Percentiles rank a stretch among this genome's conserved stretches.
phyloP scores from a whole-genome alignment of 2,888 invertebrate genomes.

The Dryocosmus kuriphilus region DNA sequence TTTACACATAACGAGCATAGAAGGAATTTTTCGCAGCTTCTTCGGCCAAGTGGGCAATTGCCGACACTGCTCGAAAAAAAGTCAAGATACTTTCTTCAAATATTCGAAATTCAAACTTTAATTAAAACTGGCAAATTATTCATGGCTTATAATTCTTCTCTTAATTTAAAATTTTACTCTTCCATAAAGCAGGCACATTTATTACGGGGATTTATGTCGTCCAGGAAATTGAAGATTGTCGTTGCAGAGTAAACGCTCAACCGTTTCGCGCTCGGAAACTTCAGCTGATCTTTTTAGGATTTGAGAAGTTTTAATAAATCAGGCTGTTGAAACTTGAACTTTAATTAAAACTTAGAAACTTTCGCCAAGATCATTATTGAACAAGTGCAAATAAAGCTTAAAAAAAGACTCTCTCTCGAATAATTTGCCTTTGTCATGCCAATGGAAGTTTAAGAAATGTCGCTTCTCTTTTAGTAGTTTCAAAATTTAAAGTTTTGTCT shows the following conservation, averaged over 20 bases:
- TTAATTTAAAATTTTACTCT: not conserved
- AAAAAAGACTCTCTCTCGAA: slow-evolving; percentile 39
- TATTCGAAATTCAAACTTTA: not conserved
- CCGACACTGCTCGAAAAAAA: not conserved
- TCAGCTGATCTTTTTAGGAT: slow-evolving; percentile 51
- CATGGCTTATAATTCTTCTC: not conserved
- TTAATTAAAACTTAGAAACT: slow-evolving; percentile 65
- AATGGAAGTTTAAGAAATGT: not conserved
- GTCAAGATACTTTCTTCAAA: not conserved
- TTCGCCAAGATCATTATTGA: slow-evolving; percentile 62
- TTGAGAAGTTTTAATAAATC: slow-evolving; percentile 57
- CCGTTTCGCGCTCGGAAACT: not conserved
- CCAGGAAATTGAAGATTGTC: not conserved
- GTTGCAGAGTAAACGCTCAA: not conserved
- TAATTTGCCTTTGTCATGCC: not conserved
- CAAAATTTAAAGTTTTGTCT: too few species aligned
- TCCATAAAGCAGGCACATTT: not conserved
- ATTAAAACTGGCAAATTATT: not conserved
- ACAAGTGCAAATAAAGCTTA: slow-evolving; percentile 57
- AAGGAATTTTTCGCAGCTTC: not conserved
- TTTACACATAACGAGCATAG: not conserved
- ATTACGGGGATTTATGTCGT: not conserved
- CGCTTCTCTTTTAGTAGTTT: too few species aligned
- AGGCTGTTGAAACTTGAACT: slow-evolving; percentile 55
- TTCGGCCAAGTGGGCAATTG: not conserved